Evolutionary conservation across 1,140 invertebrate genomes (phyloP), one percentile per base, ranked within the genome.

Genomic region (Eubasilissa regina): DNA sequence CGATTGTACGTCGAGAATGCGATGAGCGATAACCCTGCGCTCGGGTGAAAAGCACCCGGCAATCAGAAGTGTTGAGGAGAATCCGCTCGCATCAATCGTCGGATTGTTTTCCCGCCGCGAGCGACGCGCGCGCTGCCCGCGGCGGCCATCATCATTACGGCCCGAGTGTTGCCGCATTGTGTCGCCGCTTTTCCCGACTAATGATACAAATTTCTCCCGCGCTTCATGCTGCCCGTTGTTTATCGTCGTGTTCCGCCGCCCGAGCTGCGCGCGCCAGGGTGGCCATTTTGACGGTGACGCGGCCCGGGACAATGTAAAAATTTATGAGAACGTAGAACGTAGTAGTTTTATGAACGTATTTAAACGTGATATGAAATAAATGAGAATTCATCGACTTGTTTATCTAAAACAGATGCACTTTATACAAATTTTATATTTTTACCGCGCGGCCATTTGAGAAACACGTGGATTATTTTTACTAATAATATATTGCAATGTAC

Each of bases 191-290:
- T 64, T 64, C 19, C 35, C 60, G 55, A 21, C 60, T 64, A 64
- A 64, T 64, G 60, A 43, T 64, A 64, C 60, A 64, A 64, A 64
- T 64, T 64, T 64, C 60, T 64, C 60, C 35, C 60, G 19, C 35
- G 60, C 35, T 64, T 11, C 35, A 12, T 64, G n/a, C 35, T 4
- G 60, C 21, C 21, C 55, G 17, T 58, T 58, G 21, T 58, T 58
- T 58, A 58, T 58, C 17, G 55, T 8, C 15, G 15, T 58, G 21
- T 58, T 58, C 55, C n/a, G 53, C 10, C n/a, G n/a, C n/a, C n/a
- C 25, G 25, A 35, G 25, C 25, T 35, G 25, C 6, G 25, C 48
- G 48, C 1, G 48, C 48, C 48, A 8, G 11, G n/a, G 48, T 51
- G n/a, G 48, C 11, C 48, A 51, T 1, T 8, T 8, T 13, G 11